Evolutionary conservation across 30 jellyfish, hydroid and myxozoan species (phyloP).

Genomic region (Haliclystus octoradiatus): DNA sequence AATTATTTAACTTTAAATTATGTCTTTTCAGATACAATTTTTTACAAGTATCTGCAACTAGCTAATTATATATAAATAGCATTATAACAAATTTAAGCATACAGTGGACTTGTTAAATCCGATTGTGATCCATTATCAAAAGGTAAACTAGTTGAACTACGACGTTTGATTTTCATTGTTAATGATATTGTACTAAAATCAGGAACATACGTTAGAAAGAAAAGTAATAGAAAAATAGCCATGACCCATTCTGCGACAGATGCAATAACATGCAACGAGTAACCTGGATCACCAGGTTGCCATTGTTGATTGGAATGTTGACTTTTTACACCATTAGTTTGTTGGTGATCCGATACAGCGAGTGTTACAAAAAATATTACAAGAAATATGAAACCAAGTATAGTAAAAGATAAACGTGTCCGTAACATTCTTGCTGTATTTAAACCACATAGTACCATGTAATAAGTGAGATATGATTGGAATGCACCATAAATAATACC

Average conservation of each 20-base stretch:
- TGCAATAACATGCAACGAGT: slow-evolving; percentile 49
- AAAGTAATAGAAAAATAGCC: slow-evolving; percentile 29
- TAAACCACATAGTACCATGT: slow-evolving; percentile 48
- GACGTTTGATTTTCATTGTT: slow-evolving; percentile 40
- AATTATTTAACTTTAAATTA: no score
- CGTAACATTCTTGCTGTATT: slow-evolving; percentile 41
- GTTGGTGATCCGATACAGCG: slow-evolving; percentile 9
- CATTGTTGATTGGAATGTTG: slow-evolving; percentile 20
- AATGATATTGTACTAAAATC: slow-evolving; percentile 51
- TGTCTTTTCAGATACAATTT: no score
- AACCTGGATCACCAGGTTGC: slow-evolving; percentile 69
- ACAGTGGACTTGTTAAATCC: no score
- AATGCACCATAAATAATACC: slow-evolving; percentile 64
- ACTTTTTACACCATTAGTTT: slow-evolving; percentile 13
- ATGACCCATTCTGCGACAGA: slow-evolving; percentile 73
- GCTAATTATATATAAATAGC: no score
- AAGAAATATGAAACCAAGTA: slow-evolving; percentile 20
- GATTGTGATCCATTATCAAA: slow-evolving; percentile 46
- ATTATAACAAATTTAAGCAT: no score
- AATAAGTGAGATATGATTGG: slow-evolving; percentile 51
- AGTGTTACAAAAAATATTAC: slow-evolving; percentile 22
- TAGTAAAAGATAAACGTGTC: slow-evolving; percentile 24
- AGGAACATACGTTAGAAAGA: slow-evolving; percentile 42
- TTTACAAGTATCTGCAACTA: no score
- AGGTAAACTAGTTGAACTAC: slow-evolving; percentile 29